Evolutionary conservation across 2,888 invertebrate species (phyloP), one percentile per base, ranked within the genome.

Genomic region (Cyrtodaria siliqua): DNA sequence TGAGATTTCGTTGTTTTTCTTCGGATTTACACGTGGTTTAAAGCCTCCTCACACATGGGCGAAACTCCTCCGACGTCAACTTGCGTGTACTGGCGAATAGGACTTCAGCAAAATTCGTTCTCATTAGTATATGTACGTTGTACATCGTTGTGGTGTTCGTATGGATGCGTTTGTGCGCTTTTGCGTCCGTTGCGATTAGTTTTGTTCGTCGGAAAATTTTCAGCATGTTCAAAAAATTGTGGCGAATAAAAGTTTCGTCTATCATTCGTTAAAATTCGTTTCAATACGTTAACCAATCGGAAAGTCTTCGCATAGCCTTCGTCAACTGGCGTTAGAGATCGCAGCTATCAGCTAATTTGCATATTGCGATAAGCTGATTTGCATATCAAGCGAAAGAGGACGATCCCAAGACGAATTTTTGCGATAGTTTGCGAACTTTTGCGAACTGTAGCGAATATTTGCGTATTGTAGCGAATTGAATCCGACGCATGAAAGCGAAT

Each of bases 271-370:
- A 44, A 66, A 42, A 66, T 66, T 66, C 56, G 56, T 66, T 66
- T 61, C 44, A 60, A 69, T 69, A 61, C 61, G 60, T 69, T 69
- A 61, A 60, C 69, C 67, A 52, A 69, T 52, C 69, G 53, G 69
- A 69, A 60, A 69, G 69, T 60, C 52, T 61, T 52, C 69, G 40
- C 53, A 69, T 38, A 60, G 68, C 60, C 60, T 68, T 60, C 50
- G 60, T 60, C 38, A 68, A 61, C 61, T 44, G 44, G 23, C 64
- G 44, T 64, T 42, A 64, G 44, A 64, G 55, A 23, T 64, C 64
- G 55, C 64, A 64, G n/a, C n/a, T n/a, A n/a, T n/a, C n/a, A n/a
- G n/a, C n/a, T n/a, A 57, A 49, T 20, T 67, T 57, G 29, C 67
- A 67, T 57, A 57, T 57, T 55, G 53, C 42, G 44, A 60, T 60